Evolutionary conservation across 2,113 vertebrate genomes (phyloP).

Genomic region (Cygnus buccinator): DNA sequence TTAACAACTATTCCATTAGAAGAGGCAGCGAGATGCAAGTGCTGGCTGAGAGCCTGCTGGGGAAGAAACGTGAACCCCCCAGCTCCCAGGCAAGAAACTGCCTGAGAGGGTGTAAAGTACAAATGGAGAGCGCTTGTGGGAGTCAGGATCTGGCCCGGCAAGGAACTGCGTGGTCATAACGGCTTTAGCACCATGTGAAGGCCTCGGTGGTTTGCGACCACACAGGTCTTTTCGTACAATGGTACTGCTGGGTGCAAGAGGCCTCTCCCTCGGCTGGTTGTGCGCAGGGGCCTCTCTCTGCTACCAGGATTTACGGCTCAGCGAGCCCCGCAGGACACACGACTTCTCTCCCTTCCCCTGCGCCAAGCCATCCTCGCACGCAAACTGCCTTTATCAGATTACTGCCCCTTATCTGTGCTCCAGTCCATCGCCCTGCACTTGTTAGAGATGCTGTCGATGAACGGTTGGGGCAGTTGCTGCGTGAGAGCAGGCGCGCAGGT

Average conservation of each 20-base stretch:
- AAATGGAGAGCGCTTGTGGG: background rate
- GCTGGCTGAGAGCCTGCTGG: background rate
- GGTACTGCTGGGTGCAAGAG: background rate
- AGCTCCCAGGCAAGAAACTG: background rate
- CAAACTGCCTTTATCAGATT: background rate
- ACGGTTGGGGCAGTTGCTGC: fast-evolving
- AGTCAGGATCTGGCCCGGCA: fast-evolving
- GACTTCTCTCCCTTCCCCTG: conserved; percentile 9
- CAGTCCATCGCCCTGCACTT: background rate
- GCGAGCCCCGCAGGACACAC: background rate
- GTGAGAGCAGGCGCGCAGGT: fast-evolving
- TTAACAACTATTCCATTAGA: background rate
- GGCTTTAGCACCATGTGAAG: background rate
- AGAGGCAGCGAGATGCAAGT: background rate
- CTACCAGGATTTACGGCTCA: background rate
- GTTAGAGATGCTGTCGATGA: background rate
- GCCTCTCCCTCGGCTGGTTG: background rate
- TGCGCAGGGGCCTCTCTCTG: background rate
- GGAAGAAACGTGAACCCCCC: background rate
- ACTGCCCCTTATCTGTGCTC: background rate
- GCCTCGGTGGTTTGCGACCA: background rate
- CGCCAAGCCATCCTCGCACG: background rate
- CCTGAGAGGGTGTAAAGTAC: fast-evolving
- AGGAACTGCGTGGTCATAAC: background rate
- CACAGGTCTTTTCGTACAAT: background rate